A percentile compares a stretch with the other conserved stretches of the same genome.
phyloP scores from a whole-genome alignment of 2,797 vertebrate genomes.

The Dipus sagitta region DNA sequence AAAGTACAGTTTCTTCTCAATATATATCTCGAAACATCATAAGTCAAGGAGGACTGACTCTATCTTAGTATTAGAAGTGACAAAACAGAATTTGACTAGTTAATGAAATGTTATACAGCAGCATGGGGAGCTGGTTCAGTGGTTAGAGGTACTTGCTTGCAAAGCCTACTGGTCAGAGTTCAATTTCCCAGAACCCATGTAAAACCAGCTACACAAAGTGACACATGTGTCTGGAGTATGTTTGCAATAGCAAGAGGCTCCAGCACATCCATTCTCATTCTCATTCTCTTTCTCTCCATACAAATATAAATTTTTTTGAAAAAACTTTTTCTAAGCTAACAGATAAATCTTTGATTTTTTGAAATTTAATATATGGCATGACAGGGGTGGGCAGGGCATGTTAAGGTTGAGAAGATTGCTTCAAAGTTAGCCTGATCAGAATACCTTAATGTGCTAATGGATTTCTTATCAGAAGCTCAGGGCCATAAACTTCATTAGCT shows the following conservation, averaged over 20 bases:
- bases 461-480: constrained; percentile 45
- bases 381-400: not conserved
- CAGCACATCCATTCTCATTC: too few relatives aligned
- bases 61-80: not conserved
- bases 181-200: too few relatives aligned
- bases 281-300: too few relatives aligned
- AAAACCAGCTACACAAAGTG: too few relatives aligned
- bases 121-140: too few relatives aligned
- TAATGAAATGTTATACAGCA: not conserved
- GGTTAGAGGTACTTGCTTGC: too few relatives aligned
- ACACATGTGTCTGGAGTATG: too few relatives aligned
- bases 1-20: not conserved
- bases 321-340: too few relatives aligned
- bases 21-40: not conserved
- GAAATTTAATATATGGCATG: not conserved
- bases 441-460: constrained; percentile 20
- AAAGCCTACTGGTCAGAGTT: too few relatives aligned
- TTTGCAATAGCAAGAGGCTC: too few relatives aligned
- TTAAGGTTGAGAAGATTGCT: not conserved
- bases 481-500: constrained; percentile 32
- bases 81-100: not conserved
- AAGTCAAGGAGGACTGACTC: not conserved
- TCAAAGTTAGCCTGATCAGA: constrained; percentile 58
- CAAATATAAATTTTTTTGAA: too few relatives aligned
- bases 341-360: not conserved